Conservation (phyloP, 2,888 invertebrate species). For the Lomographa bimaculata region DNA sequence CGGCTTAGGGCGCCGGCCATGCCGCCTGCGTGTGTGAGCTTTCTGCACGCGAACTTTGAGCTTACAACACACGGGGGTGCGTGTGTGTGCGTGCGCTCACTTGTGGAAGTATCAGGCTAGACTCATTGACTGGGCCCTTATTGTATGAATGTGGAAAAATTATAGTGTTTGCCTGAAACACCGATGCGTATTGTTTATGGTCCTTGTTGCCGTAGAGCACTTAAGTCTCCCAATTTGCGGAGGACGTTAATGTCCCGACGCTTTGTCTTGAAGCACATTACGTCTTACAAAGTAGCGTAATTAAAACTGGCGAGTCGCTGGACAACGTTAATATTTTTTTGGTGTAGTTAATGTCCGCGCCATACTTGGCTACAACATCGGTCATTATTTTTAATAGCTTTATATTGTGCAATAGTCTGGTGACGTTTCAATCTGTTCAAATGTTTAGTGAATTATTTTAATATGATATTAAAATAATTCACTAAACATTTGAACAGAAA, state of each 20-base stretch:
- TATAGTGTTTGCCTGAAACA: conserved; percentile 81
- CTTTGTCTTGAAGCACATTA: conserved; percentile 71
- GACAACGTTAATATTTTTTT: conserved; percentile 45
- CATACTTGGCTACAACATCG: conserved; percentile 9
- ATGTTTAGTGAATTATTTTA: too few relatives aligned
- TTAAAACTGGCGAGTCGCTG: conserved; percentile 58
- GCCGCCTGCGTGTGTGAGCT: conserved; percentile 81
- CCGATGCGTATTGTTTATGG: conserved; percentile 77
- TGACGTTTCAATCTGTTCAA: too few relatives aligned
- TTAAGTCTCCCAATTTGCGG: conserved; percentile 76
- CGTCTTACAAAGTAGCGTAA: conserved; percentile 70
- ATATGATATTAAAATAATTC: too few relatives aligned
- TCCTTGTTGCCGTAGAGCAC: conserved; percentile 59
- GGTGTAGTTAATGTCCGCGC: conserved; percentile 29
- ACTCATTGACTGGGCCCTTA: conserved; percentile 84
- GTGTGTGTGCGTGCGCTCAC: conserved; percentile 71
- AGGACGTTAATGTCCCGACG: conserved; percentile 66
- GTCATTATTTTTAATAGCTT: conserved; percentile 1
- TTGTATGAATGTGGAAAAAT: conserved; percentile 84
- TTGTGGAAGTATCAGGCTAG: conserved; percentile 79
- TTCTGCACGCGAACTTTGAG: conserved; percentile 81
- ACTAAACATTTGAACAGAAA: too few relatives aligned
- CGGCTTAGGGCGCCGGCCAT: conserved; percentile 81
- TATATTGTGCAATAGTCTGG: too few relatives aligned
- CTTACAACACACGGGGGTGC: conserved; percentile 74